Evolutionary conservation across 2,113 vertebrate genomes (phyloP).

Genomic region (Alaudala cheleensis): DNA sequence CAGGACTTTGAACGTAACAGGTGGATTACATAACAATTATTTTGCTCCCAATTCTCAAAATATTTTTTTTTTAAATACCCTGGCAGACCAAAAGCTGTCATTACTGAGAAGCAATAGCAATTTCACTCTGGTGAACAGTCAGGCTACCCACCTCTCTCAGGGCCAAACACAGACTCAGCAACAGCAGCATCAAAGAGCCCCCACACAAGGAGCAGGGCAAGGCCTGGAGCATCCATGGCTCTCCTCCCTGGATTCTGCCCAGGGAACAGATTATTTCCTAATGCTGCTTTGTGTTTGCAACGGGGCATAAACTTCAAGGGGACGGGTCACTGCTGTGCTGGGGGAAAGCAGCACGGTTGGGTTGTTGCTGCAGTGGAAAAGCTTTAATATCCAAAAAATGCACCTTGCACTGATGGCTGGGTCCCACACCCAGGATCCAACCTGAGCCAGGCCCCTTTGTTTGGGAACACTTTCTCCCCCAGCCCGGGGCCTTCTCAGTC

Average conservation of each 20-base stretch:
- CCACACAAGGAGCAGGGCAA: fast-evolving
- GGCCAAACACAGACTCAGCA: neutral
- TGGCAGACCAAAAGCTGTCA: neutral
- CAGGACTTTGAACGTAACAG: neutral
- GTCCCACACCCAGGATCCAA: neutral
- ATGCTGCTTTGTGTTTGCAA: neutral
- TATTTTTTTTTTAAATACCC: neutral
- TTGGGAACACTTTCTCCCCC: neutral
- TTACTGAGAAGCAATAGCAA: neutral
- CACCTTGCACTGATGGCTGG: fast-evolving
- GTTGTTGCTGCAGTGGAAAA: neutral
- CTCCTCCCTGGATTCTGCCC: neutral
- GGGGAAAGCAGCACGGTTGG: neutral
- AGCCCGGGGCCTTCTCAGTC: neutral
- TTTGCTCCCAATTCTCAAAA: neutral
- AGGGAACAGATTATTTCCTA: neutral
- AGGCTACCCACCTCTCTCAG: neutral
- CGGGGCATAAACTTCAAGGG: neutral
- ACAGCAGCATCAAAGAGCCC: neutral
- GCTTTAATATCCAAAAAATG: neutral
- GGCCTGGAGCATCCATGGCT: neutral
- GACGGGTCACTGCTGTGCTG: neutral
- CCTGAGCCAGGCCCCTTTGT: neutral
- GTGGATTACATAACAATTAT: neutral
- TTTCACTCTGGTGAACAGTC: neutral